These are phyloP conservation scores for Bombyx huttoni DNA, from an alignment of 2,888 invertebrate genomes.

Conservation along the genomic window DNA sequence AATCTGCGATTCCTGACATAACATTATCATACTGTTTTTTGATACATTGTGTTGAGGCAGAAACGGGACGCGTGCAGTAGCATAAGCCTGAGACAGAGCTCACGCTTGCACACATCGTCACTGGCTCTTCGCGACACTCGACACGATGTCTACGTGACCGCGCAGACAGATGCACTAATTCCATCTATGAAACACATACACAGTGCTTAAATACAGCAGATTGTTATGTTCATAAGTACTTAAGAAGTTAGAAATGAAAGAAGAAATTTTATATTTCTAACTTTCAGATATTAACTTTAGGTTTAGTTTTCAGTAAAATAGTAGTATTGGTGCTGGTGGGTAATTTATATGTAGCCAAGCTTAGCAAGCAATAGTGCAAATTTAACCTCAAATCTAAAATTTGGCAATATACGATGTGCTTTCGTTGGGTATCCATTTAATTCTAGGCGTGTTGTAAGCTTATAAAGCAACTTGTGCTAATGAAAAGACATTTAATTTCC, in stretches of 20 bases:
- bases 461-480: too few relatives aligned
- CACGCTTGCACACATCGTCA: constrained; percentile 14
- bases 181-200: constrained; percentile 25
- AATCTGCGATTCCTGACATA: background rate
- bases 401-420: too few relatives aligned
- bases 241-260: too few relatives aligned
- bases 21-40: background rate
- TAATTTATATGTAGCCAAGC: too few relatives aligned
- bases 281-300: too few relatives aligned
- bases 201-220: constrained; percentile 21
- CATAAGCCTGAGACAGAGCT: constrained; percentile 30
- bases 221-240: background rate
- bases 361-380: too few relatives aligned
- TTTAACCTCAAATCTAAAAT: too few relatives aligned
- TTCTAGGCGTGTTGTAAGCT: too few relatives aligned
- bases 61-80: constrained; percentile 33
- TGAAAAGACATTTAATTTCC: background rate
- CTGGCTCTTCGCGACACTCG: constrained; percentile 37
- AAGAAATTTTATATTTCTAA: too few relatives aligned
- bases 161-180: constrained; percentile 60
- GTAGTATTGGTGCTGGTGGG: too few relatives aligned
- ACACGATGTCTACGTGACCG: constrained; percentile 57
- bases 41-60: background rate
- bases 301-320: too few relatives aligned
- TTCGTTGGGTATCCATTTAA: too few relatives aligned